Evolutionary conservation across 2,113 vertebrate species (phyloP), one percentile per base, ranked within the genome.

Genomic region (Tautogolabrus adspersus): DNA sequence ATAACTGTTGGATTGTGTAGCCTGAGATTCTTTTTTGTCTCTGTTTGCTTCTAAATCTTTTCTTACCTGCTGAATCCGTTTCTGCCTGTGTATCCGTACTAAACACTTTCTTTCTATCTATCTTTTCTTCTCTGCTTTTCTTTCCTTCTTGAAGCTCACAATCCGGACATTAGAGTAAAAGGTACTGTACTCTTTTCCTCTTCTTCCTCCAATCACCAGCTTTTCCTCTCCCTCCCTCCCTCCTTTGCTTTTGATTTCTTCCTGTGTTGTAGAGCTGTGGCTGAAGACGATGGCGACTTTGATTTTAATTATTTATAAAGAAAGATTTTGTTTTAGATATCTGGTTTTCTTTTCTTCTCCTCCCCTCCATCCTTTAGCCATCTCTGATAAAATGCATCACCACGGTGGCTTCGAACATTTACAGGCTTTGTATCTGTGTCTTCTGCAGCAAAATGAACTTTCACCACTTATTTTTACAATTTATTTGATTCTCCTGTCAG

Each of bases 161-260:
- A 98, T 95, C 96, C 97, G 96, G 97, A 99, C 96, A 96, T 97
- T 93, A 97, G 97, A 96, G 97, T 99, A 79, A 98, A 98, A 99
- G 97, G 97, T 99, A 99, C 94, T 96, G 97, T 98, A 95, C 92
- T 93, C 86, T 93, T 93, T 92, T 91, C 95, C 47, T 49, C 93
- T 94, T 91, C 83, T 91, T 92, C 57, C 66, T 19, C 10, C 71
- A 82, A 74, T 83, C 49, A 42, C 23, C 6, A 10, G 51, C 73
- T 83, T 26, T 10, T 77, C 71, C 49, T 87, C 47, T 0, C 66
- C 54, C 49, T 66, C 56, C 67, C 66, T 54, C 57, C 82, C 59
- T 84, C 40, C 12, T 75, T 79, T 64, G 62, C 71, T 65, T 81
- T 55, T 63, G 18, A 5, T 52, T 42, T 71, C 21, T 72, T 68